Conservation (phyloP, 2,113 vertebrate species). For the Dromaius novaehollandiae region DNA sequence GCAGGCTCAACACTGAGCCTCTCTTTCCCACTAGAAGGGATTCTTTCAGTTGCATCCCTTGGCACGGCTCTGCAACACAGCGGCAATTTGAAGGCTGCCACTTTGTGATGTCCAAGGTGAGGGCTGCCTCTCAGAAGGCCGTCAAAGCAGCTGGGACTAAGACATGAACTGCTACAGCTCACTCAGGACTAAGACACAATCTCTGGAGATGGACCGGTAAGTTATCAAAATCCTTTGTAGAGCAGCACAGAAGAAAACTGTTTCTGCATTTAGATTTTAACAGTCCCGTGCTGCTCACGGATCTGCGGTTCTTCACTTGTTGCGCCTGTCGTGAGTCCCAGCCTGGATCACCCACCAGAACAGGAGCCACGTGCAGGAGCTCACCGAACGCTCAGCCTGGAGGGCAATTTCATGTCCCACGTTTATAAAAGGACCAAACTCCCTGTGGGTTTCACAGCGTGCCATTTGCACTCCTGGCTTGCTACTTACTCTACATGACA, state of each 20-base stretch:
- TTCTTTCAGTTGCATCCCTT: conserved; percentile 68
- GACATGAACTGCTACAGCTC: background rate
- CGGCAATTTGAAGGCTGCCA: conserved; percentile 5
- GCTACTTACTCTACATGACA: rapidly evolving
- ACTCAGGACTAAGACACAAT: background rate
- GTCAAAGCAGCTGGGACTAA: background rate
- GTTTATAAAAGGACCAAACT: background rate
- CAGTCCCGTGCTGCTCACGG: background rate
- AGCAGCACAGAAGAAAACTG: background rate
- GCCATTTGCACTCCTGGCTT: background rate
- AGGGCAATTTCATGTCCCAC: background rate
- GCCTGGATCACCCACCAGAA: background rate
- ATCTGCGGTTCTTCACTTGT: background rate
- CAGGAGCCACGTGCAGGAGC: rapidly evolving
- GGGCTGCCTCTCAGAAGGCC: background rate
- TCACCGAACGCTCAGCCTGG: background rate
- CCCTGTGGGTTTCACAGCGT: background rate
- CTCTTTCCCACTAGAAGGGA: conserved; percentile 66
- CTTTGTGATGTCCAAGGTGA: background rate
- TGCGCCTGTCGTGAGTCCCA: background rate
- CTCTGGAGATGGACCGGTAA: background rate
- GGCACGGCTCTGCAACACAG: conserved; percentile 37
- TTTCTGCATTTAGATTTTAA: background rate
- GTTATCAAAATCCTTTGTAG: background rate
- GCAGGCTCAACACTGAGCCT: conserved; percentile 78